These are phyloP conservation scores for Verasper variegatus DNA, from an alignment of 2,113 vertebrate genomes.

Conservation along the genomic window DNA sequence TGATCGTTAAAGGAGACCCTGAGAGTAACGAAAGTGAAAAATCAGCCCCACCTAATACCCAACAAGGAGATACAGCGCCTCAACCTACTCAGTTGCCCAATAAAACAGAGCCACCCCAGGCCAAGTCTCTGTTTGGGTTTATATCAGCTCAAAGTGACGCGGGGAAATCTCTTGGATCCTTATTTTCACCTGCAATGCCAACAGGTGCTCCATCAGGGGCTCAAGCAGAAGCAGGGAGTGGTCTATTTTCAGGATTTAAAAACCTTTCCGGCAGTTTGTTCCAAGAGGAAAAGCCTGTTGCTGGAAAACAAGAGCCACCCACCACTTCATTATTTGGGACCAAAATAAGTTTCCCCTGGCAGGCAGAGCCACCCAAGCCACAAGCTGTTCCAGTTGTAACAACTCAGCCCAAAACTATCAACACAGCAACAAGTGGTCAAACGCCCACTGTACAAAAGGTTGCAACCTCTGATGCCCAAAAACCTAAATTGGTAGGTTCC, in stretches of 20 bases:
- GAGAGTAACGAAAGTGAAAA: slow-evolving; percentile 52
- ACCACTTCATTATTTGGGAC: slow-evolving; percentile 84
- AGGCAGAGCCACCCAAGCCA: slow-evolving; percentile 72
- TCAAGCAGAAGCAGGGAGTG: slow-evolving; percentile 75
- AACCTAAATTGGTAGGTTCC: slow-evolving; percentile 69
- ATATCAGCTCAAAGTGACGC: slow-evolving; percentile 80
- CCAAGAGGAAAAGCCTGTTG: slow-evolving; percentile 84
- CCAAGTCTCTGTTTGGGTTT: slow-evolving; percentile 82
- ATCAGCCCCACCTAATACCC: slow-evolving; percentile 34
- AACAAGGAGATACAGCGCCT: slow-evolving; percentile 5
- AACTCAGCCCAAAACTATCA: slow-evolving; percentile 71
- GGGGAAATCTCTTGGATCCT: slow-evolving; percentile 86
- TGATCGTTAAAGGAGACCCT: slow-evolving; percentile 60
- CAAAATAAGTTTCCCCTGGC: slow-evolving; percentile 88
- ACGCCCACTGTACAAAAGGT: slow-evolving; percentile 53
- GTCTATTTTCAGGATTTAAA: slow-evolving; percentile 88
- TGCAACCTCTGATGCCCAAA: slow-evolving; percentile 59
- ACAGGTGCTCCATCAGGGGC: slow-evolving; percentile 64
- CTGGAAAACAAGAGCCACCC: slow-evolving; percentile 68
- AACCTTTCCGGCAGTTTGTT: slow-evolving; percentile 88
- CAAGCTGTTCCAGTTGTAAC: slow-evolving; percentile 68
- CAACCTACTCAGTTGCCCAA: slow-evolving; percentile 44
- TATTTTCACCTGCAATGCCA: slow-evolving; percentile 83
- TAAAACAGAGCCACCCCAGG: slow-evolving; percentile 61
- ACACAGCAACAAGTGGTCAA: slow-evolving; percentile 37